These are phyloP conservation scores for Tympanuchus pallidicinctus DNA, from an alignment of 2,113 vertebrate species.

Conservation along the genomic window DNA sequence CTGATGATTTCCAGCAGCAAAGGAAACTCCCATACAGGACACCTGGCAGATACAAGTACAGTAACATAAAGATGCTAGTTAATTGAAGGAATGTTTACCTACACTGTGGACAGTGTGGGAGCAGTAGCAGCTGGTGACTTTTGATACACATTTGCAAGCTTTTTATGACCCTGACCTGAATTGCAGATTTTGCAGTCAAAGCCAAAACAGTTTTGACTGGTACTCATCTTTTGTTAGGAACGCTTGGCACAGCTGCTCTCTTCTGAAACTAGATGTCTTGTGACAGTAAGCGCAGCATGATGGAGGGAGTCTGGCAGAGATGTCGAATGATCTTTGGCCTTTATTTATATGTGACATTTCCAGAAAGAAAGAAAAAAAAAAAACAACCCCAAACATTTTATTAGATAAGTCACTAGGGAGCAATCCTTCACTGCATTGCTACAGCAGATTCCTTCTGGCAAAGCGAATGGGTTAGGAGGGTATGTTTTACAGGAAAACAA, in stretches of 20 bases:
- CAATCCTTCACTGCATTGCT: slow-evolving; percentile 16
- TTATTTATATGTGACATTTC: slow-evolving; percentile 65
- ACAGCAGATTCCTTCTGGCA: background rate
- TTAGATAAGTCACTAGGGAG: slow-evolving; percentile 38
- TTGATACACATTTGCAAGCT: background rate
- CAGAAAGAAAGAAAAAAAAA: slow-evolving; percentile 2
- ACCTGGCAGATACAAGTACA: background rate
- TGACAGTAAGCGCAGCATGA: slow-evolving; percentile 40
- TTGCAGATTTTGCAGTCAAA: background rate
- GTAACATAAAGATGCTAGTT: background rate
- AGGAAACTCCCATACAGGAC: background rate
- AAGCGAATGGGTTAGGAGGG: background rate
- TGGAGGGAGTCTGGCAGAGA: slow-evolving; percentile 34
- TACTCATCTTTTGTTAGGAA: slow-evolving; percentile 6
- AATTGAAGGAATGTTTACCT: background rate
- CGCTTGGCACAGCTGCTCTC: slow-evolving; percentile 11
- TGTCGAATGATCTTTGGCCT: slow-evolving; percentile 34
- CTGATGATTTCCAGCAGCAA: background rate
- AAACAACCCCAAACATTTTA: background rate
- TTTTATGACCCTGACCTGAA: background rate
- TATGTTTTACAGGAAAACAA: background rate
- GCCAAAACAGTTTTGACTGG: slow-evolving; percentile 10
- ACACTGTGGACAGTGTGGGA: background rate
- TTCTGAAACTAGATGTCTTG: slow-evolving; percentile 32
- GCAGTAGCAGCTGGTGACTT: background rate